Evolutionary conservation across 2,113 vertebrate genomes (phyloP).

Genomic region (Engystomops pustulosus): DNA sequence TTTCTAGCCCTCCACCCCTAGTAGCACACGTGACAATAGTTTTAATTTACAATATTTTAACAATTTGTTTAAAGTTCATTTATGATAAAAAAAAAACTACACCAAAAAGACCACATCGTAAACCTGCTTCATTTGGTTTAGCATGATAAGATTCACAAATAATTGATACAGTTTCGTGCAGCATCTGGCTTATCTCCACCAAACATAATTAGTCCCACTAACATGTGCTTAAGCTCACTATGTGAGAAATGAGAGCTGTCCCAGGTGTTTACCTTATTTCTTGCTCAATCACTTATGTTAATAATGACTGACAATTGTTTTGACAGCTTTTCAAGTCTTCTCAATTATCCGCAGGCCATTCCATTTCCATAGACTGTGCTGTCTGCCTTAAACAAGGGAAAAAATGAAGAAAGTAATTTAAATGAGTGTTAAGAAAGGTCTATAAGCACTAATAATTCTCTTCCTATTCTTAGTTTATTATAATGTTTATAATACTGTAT

Average conservation of each 20-base stretch:
- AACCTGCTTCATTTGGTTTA: constrained; percentile 10
- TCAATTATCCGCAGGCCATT: constrained; percentile 21
- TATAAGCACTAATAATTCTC: too few relatives aligned
- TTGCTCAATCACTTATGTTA: constrained; percentile 25
- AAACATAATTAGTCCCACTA: constrained; percentile 44
- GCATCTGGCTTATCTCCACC: constrained; percentile 34
- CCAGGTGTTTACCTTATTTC: constrained; percentile 43
- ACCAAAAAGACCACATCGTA: too few relatives aligned
- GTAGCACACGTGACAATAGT: too few relatives aligned
- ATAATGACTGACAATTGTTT: constrained; percentile 54
- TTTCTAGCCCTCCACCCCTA: too few relatives aligned
- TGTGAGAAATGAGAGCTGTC: constrained; percentile 12
- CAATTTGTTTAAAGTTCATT: too few relatives aligned
- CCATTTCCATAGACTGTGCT: background rate
- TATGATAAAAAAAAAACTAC: too few relatives aligned
- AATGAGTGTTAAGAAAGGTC: too few relatives aligned
- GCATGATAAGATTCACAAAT: constrained; percentile 31
- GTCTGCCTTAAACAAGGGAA: too few relatives aligned
- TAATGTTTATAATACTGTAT: too few relatives aligned
- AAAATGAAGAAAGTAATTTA: too few relatives aligned
- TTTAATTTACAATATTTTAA: too few relatives aligned
- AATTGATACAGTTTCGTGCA: constrained; percentile 39
- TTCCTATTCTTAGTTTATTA: too few relatives aligned
- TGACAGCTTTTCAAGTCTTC: constrained; percentile 52
- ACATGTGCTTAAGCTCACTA: constrained; percentile 4